Evolutionary conservation across 2,888 invertebrate species (phyloP).

Genomic region (Sminthurinus aureus): DNA sequence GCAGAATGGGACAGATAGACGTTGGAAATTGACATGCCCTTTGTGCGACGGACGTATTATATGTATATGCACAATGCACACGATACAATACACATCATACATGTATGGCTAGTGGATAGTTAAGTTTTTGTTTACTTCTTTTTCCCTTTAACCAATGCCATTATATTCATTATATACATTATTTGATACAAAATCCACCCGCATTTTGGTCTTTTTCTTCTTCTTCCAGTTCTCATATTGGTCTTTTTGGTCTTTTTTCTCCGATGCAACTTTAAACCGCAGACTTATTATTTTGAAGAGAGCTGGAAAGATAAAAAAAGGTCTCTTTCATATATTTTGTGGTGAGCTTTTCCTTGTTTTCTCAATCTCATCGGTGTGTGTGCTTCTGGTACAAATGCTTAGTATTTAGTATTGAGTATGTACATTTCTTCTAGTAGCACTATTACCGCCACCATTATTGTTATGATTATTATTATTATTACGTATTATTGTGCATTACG

Average conservation of each 20-base stretch:
- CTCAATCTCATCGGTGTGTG: slow-evolving; percentile 32
- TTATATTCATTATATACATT: slow-evolving; percentile 19
- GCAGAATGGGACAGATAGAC: slow-evolving; percentile 19
- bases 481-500: slow-evolving; percentile 1
- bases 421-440: too few relatives aligned
- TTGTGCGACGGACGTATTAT: neutral
- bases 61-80: neutral
- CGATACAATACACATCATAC: too few relatives aligned
- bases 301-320: slow-evolving; percentile 24
- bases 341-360: slow-evolving; percentile 34
- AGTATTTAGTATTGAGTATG: neutral
- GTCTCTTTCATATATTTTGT: slow-evolving; percentile 27
- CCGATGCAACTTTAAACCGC: slow-evolving; percentile 54
- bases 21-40: neutral
- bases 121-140: slow-evolving; percentile 45
- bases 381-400: neutral
- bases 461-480: neutral
- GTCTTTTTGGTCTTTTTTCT: neutral
- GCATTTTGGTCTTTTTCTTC: slow-evolving; percentile 9
- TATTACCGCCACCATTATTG: too few relatives aligned
- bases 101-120: neutral
- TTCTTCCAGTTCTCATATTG: neutral
- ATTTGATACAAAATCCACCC: slow-evolving; percentile 37
- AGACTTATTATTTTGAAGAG: slow-evolving; percentile 43
- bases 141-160: slow-evolving; percentile 35